Evolutionary conservation across 2,888 invertebrate genomes (phyloP).

Genomic region (Caenorhabditis becei): DNA sequence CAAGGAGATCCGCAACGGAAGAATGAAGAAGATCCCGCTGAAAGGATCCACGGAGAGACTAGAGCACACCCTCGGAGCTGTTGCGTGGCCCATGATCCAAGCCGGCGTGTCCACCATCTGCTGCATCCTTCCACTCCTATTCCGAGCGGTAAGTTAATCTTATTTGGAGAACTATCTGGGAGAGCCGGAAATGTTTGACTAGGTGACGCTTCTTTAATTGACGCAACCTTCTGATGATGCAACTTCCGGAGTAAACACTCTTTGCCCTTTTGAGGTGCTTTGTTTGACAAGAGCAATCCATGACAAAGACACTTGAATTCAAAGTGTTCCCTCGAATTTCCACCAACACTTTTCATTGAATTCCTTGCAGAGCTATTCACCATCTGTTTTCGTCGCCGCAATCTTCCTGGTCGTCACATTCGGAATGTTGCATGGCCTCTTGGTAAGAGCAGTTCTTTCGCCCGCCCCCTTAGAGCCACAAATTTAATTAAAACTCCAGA

Average conservation of each 20-base stretch:
- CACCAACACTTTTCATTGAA: neutral
- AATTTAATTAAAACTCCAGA: slow-evolving; percentile 57
- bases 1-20: slow-evolving; percentile 73
- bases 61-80: slow-evolving; percentile 75
- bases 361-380: slow-evolving; percentile 75
- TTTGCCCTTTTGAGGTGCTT: neutral
- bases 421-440: slow-evolving; percentile 78
- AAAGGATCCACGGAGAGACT: slow-evolving; percentile 72
- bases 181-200: slow-evolving; percentile 45
- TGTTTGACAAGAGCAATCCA: neutral
- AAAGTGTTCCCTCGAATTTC: neutral
- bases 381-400: slow-evolving; percentile 79
- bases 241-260: slow-evolving; percentile 54
- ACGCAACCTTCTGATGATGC: slow-evolving; percentile 40
- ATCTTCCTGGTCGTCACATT: slow-evolving; percentile 79
- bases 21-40: slow-evolving; percentile 74
- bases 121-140: slow-evolving; percentile 78
- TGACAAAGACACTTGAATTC: slow-evolving; percentile 15
- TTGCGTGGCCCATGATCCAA: slow-evolving; percentile 81
- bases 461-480: slow-evolving; percentile 17
- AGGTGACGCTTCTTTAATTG: slow-evolving; percentile 52
- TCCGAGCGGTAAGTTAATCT: slow-evolving; percentile 70
- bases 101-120: slow-evolving; percentile 79
- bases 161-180: slow-evolving; percentile 18
- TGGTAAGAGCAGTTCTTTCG: slow-evolving; percentile 62